A percentile compares a stretch with the other conserved stretches of the same genome.
phyloP scores from a whole-genome alignment of 2,113 vertebrate genomes.

The Pungitius pungitius region DNA sequence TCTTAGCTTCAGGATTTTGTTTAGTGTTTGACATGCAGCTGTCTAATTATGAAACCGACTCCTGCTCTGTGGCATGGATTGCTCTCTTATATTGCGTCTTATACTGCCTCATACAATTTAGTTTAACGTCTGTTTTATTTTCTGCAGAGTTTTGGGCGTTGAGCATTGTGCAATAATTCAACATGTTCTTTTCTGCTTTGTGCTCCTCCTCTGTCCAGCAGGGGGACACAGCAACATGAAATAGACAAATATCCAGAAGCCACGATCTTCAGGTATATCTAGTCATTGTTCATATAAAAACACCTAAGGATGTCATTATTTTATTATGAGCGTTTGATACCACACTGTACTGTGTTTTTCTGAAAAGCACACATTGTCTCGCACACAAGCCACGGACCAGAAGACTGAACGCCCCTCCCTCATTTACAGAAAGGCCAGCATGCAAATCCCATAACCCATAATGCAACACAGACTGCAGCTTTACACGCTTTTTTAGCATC shows the following conservation, averaged over 20 bases:
- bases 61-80: constrained; percentile 3
- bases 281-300: background rate
- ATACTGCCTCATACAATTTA: background rate
- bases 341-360: background rate
- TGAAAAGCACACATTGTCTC: background rate
- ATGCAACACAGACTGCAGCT: background rate
- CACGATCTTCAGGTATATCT: background rate
- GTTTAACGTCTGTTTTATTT: background rate
- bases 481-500: background rate
- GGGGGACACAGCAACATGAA: background rate
- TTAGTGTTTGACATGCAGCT: constrained; percentile 6
- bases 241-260: background rate
- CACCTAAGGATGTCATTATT: background rate
- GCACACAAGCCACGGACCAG: background rate
- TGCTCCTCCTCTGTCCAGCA: background rate
- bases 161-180: constrained; percentile 23
- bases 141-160: constrained; percentile 5
- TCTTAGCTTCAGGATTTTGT: background rate
- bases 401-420: background rate
- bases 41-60: constrained; percentile 2
- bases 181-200: constrained; percentile 24
- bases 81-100: background rate
- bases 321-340: background rate
- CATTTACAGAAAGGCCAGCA: background rate
- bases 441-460: constrained; percentile 4